phyloP scores from a whole-genome alignment of 2,888 invertebrate genomes.

The Polylopha cassiicola region DNA sequence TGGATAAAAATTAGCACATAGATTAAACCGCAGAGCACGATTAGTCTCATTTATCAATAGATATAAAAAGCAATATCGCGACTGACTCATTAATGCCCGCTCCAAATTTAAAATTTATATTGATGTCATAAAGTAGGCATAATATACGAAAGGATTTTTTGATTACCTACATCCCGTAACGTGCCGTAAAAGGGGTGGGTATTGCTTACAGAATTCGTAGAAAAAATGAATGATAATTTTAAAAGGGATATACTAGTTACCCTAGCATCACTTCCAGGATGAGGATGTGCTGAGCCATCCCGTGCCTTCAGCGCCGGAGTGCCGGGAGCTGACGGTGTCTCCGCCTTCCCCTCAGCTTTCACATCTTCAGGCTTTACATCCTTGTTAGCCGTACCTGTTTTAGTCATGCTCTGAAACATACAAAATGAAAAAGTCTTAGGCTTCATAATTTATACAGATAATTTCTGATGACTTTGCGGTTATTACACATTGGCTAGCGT shows the following conservation, averaged over 20 bases:
- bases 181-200: not conserved
- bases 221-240: not conserved
- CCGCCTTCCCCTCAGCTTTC: conserved; percentile 38
- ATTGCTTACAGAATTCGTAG: not conserved
- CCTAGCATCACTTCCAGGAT: conserved; percentile 77
- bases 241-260: conserved; percentile 35
- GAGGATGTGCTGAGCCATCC: conserved; percentile 85
- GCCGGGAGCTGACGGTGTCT: conserved; percentile 23
- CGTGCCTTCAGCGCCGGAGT: conserved; percentile 57
- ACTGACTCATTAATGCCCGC: too few relatives aligned
- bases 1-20: too few relatives aligned
- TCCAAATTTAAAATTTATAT: too few relatives aligned
- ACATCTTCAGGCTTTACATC: conserved; percentile 36
- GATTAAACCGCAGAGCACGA: too few relatives aligned
- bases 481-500: too few relatives aligned
- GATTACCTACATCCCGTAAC: not conserved
- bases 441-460: too few relatives aligned
- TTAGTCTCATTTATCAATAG: too few relatives aligned
- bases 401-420: conserved; percentile 55
- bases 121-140: too few relatives aligned
- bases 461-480: too few relatives aligned
- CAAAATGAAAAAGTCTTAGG: too few relatives aligned
- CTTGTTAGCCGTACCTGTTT: conserved; percentile 36
- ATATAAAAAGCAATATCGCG: not conserved
- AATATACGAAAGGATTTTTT: too few relatives aligned